Conservation (phyloP, 2,113 vertebrate genomes). For the Diadophis punctatus region DNA sequence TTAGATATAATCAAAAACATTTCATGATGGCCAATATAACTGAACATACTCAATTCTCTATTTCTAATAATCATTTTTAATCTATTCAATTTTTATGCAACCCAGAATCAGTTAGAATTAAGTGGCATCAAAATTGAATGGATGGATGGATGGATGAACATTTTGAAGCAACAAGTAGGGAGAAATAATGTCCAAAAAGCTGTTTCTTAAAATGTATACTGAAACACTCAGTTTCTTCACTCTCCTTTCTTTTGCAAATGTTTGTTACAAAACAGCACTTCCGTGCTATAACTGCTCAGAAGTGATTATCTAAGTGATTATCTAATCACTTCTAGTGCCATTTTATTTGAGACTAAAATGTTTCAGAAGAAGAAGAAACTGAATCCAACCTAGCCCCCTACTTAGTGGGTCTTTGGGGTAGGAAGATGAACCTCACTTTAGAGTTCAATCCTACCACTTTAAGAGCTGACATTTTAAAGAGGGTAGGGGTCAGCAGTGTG, state of each 20-base stretch:
- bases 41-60: background rate
- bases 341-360: conserved; percentile 55
- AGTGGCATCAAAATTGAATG: background rate
- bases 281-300: conserved; percentile 51
- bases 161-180: background rate
- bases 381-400: conserved; percentile 34
- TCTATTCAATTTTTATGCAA: background rate
- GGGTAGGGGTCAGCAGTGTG: conserved; percentile 51
- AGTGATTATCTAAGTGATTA: conserved; percentile 58
- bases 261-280: conserved; percentile 52
- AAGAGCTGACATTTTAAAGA: conserved; percentile 52
- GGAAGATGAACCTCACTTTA: conserved; percentile 45
- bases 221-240: conserved; percentile 25
- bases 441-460: conserved; percentile 56
- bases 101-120: background rate
- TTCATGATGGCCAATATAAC: background rate
- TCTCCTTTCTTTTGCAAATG: conserved; percentile 33
- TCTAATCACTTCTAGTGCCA: conserved; percentile 64
- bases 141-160: background rate
- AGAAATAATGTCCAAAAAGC: background rate
- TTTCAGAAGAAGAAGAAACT: conserved; percentile 54
- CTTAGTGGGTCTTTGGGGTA: conserved; percentile 41
- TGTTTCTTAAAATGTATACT: background rate
- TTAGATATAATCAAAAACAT: background rate
- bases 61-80: background rate